Conservation (phyloP, 2,888 invertebrate species). For the Eupithecia vulgata region DNA sequence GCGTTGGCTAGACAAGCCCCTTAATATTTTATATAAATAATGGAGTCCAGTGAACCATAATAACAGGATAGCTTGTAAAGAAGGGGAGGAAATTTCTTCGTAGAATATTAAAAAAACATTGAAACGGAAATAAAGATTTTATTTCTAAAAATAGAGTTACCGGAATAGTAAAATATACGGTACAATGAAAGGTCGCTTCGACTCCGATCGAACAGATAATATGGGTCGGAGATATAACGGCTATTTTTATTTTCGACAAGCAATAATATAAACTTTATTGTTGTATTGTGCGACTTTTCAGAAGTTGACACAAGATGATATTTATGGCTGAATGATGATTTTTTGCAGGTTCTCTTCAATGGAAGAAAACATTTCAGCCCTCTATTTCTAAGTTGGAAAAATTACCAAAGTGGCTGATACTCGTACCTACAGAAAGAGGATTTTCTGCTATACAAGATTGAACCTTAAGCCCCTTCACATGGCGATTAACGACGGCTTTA, state of each 20-base stretch:
- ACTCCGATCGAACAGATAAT: background rate
- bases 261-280: background rate
- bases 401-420: background rate
- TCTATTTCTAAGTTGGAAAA: background rate
- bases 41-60: background rate
- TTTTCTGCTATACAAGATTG: constrained; percentile 9
- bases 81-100: background rate
- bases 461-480: constrained; percentile 13
- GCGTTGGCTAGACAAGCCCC: no score
- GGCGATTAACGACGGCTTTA: constrained; percentile 12
- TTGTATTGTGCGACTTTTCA: background rate
- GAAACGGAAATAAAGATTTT: background rate
- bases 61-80: background rate
- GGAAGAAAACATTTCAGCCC: background rate
- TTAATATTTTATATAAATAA: background rate
- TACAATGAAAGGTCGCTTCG: background rate
- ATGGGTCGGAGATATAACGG: background rate
- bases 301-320: background rate
- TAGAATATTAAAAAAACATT: background rate
- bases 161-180: background rate
- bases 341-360: background rate
- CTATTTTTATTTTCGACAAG: background rate
- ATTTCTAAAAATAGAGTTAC: background rate
- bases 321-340: background rate
- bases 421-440: background rate